phyloP scores from a whole-genome alignment of 2,797 vertebrate genomes.

The Pseudotriccus pelzelni region DNA sequence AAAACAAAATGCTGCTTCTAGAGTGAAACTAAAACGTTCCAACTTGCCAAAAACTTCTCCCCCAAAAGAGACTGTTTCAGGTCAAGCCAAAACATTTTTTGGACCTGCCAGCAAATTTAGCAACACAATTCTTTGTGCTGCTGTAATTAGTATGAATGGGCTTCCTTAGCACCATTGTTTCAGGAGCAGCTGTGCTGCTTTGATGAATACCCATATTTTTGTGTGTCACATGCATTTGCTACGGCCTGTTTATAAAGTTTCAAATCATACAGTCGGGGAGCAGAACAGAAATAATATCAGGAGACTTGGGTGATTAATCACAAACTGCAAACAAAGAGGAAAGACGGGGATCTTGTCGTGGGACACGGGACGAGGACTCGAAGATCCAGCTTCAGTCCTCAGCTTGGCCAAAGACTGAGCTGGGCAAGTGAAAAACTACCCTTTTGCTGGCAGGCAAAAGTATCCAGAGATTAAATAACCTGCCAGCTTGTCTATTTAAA shows the following conservation, averaged over 20 bases:
- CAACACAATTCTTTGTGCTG: constrained; percentile 52
- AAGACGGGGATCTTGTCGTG: constrained; percentile 11
- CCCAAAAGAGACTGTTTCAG: constrained; percentile 53
- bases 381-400: not conserved
- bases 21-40: not conserved
- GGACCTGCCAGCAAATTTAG: constrained; percentile 61
- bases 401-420: not conserved
- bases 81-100: constrained; percentile 61
- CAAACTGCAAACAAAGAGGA: not conserved
- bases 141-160: constrained; percentile 65
- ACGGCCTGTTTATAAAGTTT: constrained; percentile 55
- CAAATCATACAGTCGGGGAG: constrained; percentile 33
- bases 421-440: constrained; percentile 31
- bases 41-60: constrained; percentile 51
- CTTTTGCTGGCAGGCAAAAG: not conserved
- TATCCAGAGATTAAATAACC: constrained; percentile 16
- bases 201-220: constrained; percentile 65
- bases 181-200: constrained; percentile 55
- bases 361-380: not conserved
- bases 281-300: constrained; percentile 52
- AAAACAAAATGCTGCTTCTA: not conserved
- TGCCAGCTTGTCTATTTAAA: constrained; percentile 23
- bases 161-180: constrained; percentile 59
- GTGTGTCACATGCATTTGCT: constrained; percentile 45
- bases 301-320: constrained; percentile 37